Percentiles rank a stretch among this genome's conserved stretches.
These are phyloP conservation scores for Corythornis madagascariensis DNA, from an alignment of 2,113 vertebrate species.

Conservation along the genomic window DNA sequence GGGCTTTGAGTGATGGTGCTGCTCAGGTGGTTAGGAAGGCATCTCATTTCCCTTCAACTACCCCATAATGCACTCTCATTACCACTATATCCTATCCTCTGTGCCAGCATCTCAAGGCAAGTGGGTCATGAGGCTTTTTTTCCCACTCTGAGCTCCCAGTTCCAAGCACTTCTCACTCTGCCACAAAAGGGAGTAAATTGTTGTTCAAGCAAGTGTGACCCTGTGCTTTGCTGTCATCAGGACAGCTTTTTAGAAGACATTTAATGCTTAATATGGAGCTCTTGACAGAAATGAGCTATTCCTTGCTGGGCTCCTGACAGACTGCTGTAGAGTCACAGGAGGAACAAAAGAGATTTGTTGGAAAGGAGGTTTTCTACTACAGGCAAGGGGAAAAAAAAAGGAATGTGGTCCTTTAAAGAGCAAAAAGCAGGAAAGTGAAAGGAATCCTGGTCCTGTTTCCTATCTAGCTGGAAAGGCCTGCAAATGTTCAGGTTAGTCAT, in stretches of 20 bases:
- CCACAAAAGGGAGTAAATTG: constrained; percentile 14
- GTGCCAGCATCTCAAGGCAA: neutral
- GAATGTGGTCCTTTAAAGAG: neutral
- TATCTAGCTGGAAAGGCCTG: neutral
- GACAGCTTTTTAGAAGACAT: constrained; percentile 39
- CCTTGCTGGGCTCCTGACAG: constrained; percentile 64
- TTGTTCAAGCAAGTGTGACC: neutral
- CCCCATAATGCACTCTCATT: neutral
- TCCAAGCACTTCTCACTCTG: neutral
- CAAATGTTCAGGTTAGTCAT: constrained; percentile 33
- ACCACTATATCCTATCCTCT: neutral
- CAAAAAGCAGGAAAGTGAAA: constrained; percentile 26
- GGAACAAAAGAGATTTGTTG: constrained; percentile 64
- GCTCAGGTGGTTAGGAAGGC: neutral
- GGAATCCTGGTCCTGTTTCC: neutral
- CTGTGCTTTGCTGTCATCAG: neutral
- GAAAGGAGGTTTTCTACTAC: constrained; percentile 46
- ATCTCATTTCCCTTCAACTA: neutral
- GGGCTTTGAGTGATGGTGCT: neutral
- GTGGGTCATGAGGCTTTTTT: neutral
- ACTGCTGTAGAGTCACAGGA: constrained; percentile 41
- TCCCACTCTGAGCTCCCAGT: neutral
- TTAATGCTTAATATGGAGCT: constrained; percentile 48
- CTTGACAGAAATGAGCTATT: constrained; percentile 68
- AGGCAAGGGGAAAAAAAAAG: constrained; percentile 9